Evolutionary conservation across 2,797 vertebrate species (phyloP).

Genomic region (Myotis planiceps): DNA sequence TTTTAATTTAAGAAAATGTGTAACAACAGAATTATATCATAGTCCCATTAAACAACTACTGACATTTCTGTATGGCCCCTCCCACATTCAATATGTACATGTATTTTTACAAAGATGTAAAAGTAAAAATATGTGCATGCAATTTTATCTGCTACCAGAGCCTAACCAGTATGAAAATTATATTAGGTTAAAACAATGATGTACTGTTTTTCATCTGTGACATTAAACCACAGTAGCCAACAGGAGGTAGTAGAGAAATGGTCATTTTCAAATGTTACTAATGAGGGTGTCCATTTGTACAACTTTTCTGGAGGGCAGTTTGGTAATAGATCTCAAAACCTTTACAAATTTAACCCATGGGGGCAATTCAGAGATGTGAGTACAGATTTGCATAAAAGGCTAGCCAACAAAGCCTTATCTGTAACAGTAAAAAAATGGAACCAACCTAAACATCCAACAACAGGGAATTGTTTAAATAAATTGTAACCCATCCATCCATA

Average conservation of each 20-base stretch:
- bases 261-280: neutral
- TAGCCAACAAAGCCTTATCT: neutral
- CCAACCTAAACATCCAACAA: neutral
- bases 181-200: neutral
- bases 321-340: neutral
- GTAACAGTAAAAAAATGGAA: neutral
- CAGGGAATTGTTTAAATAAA: neutral
- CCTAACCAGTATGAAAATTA: neutral
- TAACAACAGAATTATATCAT: neutral
- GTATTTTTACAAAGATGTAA: neutral
- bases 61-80: neutral
- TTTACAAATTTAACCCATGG: neutral
- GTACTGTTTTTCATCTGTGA: neutral
- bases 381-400: neutral
- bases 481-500: neutral
- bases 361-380: neutral
- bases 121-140: constrained; percentile 8
- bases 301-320: neutral
- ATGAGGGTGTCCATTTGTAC: neutral
- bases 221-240: neutral
- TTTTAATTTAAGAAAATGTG: neutral
- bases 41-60: neutral
- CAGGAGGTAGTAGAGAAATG: neutral
- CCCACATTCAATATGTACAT: neutral
- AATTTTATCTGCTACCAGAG: neutral